Conservation (phyloP, 2,888 invertebrate genomes). For the Synergus itoensis region DNA sequence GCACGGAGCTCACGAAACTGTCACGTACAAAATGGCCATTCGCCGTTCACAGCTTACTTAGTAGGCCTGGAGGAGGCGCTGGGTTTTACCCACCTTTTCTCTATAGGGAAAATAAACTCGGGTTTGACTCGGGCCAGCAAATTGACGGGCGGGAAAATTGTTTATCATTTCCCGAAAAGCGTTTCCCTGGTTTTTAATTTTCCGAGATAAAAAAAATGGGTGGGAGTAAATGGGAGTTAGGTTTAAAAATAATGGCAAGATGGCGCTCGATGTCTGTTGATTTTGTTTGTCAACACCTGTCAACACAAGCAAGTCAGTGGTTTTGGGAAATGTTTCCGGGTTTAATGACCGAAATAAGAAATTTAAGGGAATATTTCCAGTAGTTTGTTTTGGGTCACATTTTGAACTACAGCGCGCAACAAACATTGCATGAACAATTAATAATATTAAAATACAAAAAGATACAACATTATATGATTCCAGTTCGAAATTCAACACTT, state of each 20-base stretch:
- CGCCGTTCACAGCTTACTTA: constrained; percentile 53
- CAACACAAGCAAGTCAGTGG: constrained; percentile 8
- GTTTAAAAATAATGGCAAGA: neutral
- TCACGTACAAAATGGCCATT: constrained; percentile 59
- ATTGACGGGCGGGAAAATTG: neutral
- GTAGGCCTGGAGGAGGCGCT: constrained; percentile 48
- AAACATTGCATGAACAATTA: no score
- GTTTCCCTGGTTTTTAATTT: neutral
- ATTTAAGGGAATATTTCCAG: constrained; percentile 14
- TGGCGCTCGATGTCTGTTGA: constrained; percentile 40
- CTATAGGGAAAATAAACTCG: neutral
- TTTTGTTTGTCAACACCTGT: constrained; percentile 40
- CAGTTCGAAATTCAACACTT: no score
- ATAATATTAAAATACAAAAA: no score
- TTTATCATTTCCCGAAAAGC: constrained; percentile 8
- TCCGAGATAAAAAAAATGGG: neutral
- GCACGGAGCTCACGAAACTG: constrained; percentile 51
- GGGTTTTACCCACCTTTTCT: constrained; percentile 8
- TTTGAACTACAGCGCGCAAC: neutral
- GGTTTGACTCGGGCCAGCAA: neutral
- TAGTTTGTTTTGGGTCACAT: neutral
- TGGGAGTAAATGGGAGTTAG: neutral
- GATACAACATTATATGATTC: no score
- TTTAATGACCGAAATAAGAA: constrained; percentile 5
- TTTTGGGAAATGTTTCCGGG: constrained; percentile 17